Evolutionary conservation across 2,113 vertebrate species (phyloP).

Genomic region (Chlorodrepanis virens): DNA sequence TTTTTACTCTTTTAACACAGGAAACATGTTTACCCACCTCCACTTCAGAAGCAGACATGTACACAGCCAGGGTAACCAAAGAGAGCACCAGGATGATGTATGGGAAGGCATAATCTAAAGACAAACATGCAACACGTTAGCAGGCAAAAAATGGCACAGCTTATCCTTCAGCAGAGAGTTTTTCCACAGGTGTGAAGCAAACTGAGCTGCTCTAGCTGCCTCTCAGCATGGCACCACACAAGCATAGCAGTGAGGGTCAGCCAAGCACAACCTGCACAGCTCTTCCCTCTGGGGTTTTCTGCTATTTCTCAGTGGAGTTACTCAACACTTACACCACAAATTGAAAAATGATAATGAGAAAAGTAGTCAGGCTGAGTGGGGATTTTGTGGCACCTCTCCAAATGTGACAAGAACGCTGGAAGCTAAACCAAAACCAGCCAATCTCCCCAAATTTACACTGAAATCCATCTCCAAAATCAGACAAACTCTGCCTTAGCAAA

Average conservation of each 20-base stretch:
- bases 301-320: background rate
- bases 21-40: constrained; percentile 78
- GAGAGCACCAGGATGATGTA: constrained; percentile 96
- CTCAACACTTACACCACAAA: background rate
- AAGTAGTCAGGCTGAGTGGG: background rate
- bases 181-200: background rate
- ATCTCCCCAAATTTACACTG: background rate
- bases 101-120: constrained; percentile 94
- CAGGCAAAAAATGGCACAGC: background rate
- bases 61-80: constrained; percentile 92
- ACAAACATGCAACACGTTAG: background rate
- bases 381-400: background rate
- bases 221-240: background rate
- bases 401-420: background rate
- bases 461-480: background rate
- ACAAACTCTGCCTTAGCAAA: background rate
- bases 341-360: background rate
- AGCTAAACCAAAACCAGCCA: background rate
- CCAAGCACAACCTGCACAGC: background rate
- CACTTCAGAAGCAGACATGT: constrained; percentile 97
- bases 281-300: background rate
- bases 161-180: background rate
- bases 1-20: background rate
- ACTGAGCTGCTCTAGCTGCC: background rate
- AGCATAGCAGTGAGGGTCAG: background rate